Base-by-base conservation (phyloP, 1,140 invertebrate genomes). In the Pemphigus obesinymphae region DNA sequence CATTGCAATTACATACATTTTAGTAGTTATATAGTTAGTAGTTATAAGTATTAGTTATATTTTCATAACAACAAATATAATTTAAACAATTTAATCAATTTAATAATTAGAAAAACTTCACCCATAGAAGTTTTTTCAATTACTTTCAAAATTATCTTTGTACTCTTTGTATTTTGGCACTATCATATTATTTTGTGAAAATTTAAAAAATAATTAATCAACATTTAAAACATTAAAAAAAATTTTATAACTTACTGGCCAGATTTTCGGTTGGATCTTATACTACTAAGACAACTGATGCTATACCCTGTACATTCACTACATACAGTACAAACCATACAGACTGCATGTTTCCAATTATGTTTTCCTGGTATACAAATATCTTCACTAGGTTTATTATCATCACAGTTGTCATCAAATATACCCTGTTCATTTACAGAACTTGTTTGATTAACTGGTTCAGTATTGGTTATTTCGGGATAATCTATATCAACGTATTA, bases 231-330 rank as follows among this genome's bases (percentile, higher is more conserved):
- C n/a, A n/a, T n/a, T n/a, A n/a, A n/a, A n/a, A n/a, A n/a, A n/a
- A n/a, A n/a, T n/a, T n/a, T n/a, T n/a, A n/a, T 82, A 86, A 92
- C 94, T 92, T 87, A 96, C 94, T 94, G 92, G 87, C 95, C 95
- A 82, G 95, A 94, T 87, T 94, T 91, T 82, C 95, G 88, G 85
- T 95, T 93, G 2, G 94, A 91, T 84, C 92, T 89, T 70, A 92
- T 89, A 73, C 92, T 92, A 82, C 92, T 94, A 37, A 96, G 90
- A 87, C 96, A 98, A 55, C 91, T 92, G 75, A 92, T 91, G 68
- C 94, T 94, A 86, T 96, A 98, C 5, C 96, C 96, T 0, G 96
- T 98, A 86, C 96, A 98, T 86, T 97, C 94, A n/a, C 93, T 89
- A 86, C 97, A 98, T 29, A 95, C 89, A 3, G 93, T 93, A 86